phyloP scores from a whole-genome alignment of 2,797 vertebrate species.

The Poeciliopsis infans region DNA sequence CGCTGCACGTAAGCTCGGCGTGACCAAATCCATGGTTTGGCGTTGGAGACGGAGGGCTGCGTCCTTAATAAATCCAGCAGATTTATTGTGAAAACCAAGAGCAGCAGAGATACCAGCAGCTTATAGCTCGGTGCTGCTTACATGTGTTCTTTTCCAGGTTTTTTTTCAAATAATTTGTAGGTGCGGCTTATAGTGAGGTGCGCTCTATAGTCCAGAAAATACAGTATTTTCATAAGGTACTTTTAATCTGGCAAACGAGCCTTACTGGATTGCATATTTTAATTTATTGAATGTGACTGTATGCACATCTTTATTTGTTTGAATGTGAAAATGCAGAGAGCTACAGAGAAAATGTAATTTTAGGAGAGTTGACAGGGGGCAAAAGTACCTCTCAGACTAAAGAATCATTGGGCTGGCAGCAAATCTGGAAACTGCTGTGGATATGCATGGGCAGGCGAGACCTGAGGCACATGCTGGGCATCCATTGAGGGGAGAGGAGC shows the following conservation, averaged over 20 bases:
- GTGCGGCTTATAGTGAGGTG: too few species aligned
- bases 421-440: slow-evolving; percentile 60
- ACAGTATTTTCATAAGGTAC: neutral
- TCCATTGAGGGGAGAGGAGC: slow-evolving; percentile 55
- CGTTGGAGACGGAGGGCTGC: too few species aligned
- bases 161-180: too few species aligned
- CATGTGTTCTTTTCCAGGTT: too few species aligned
- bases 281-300: neutral
- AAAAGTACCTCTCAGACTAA: slow-evolving; percentile 49
- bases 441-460: slow-evolving; percentile 62
- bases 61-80: too few species aligned
- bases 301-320: neutral
- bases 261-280: neutral
- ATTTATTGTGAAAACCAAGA: too few species aligned
- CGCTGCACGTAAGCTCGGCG: too few species aligned
- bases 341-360: slow-evolving; percentile 42
- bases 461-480: slow-evolving; percentile 69
- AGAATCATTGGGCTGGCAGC: slow-evolving; percentile 51
- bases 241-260: neutral
- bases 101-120: too few species aligned
- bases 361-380: slow-evolving; percentile 51
- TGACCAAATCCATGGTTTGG: too few species aligned
- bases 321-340: slow-evolving; percentile 38
- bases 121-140: too few species aligned
- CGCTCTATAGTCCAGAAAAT: too few species aligned